Conservation (phyloP, 1,140 invertebrate species). For the Neodiprion pinetum region DNA sequence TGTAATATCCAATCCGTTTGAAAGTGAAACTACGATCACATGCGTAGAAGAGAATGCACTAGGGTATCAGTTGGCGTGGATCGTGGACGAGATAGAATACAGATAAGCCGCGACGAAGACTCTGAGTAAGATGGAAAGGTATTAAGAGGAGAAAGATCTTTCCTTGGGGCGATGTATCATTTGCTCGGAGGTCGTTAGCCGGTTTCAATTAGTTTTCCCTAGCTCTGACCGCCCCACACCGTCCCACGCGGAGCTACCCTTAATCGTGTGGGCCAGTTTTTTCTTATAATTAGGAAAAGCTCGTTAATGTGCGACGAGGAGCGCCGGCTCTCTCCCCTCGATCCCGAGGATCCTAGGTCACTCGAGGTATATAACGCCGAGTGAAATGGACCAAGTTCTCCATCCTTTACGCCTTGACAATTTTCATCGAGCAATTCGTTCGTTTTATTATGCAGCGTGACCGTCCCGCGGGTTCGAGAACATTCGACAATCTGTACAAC, state of each 20-base stretch:
- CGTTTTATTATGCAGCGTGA: no score
- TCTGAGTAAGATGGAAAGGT: slow-evolving; percentile 53
- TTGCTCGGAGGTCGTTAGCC: slow-evolving; percentile 60
- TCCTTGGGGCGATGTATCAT: slow-evolving; percentile 58
- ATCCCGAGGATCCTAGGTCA: slow-evolving; percentile 5
- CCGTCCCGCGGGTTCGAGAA: no score
- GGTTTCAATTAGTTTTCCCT: slow-evolving; percentile 63
- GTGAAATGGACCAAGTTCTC: slow-evolving; percentile 26
- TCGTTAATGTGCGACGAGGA: slow-evolving; percentile 54
- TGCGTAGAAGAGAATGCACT: no score
- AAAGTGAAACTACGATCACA: no score
- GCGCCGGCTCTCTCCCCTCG: slow-evolving; percentile 30
- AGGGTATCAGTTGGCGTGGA: no score
- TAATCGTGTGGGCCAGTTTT: slow-evolving; percentile 55
- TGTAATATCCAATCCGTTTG: no score
- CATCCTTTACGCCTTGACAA: not conserved
- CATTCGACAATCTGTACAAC: no score
- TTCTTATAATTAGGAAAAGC: slow-evolving; percentile 61
- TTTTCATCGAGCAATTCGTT: no score
- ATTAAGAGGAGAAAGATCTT: slow-evolving; percentile 54
- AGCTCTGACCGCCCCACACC: slow-evolving; percentile 38
- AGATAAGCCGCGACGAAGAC: slow-evolving; percentile 8
- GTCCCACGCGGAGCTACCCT: slow-evolving; percentile 34
- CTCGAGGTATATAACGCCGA: slow-evolving; percentile 22
- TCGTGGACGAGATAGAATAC: not conserved